These are phyloP conservation scores for Heliothis subflexa DNA, from an alignment of 1,140 invertebrate species.

Conservation along the genomic window DNA sequence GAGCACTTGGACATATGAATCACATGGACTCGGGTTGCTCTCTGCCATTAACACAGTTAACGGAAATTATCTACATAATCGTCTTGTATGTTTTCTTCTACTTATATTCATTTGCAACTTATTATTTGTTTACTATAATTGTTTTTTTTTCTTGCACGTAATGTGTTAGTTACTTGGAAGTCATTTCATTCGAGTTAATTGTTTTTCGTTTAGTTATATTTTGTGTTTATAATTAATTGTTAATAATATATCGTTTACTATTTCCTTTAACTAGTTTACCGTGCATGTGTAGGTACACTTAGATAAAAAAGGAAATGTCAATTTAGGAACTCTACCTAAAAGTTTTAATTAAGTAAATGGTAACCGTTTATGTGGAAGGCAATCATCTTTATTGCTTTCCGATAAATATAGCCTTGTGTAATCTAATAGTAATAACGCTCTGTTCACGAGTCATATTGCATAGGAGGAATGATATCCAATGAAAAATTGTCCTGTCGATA, in stretches of 20 bases:
- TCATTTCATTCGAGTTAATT: no score
- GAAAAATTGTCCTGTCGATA: not conserved
- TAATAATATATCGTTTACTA: no score
- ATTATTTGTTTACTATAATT: conserved; percentile 14
- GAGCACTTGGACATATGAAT: conserved; percentile 18
- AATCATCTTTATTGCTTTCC: conserved; percentile 22
- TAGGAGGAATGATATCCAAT: no score
- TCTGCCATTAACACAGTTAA: conserved; percentile 26
- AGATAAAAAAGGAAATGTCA: not conserved
- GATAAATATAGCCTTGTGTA: not conserved
- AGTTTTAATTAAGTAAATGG: conserved; percentile 11
- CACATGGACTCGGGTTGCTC: conserved; percentile 8
- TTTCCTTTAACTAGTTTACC: not conserved
- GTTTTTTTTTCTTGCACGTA: not conserved
- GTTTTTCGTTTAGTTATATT: no score
- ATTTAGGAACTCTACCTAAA: not conserved
- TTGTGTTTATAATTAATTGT: no score
- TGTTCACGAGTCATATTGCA: not conserved
- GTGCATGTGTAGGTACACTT: not conserved
- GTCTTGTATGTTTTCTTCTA: conserved; percentile 11
- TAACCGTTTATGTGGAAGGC: not conserved
- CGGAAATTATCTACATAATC: conserved; percentile 2
- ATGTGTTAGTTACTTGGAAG: not conserved
- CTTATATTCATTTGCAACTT: conserved; percentile 10
- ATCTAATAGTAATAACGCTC: not conserved